Evolutionary conservation across 2,888 invertebrate species (phyloP), one percentile per base, ranked within the genome.

Genomic region (Caenorhabditis sp.): DNA sequence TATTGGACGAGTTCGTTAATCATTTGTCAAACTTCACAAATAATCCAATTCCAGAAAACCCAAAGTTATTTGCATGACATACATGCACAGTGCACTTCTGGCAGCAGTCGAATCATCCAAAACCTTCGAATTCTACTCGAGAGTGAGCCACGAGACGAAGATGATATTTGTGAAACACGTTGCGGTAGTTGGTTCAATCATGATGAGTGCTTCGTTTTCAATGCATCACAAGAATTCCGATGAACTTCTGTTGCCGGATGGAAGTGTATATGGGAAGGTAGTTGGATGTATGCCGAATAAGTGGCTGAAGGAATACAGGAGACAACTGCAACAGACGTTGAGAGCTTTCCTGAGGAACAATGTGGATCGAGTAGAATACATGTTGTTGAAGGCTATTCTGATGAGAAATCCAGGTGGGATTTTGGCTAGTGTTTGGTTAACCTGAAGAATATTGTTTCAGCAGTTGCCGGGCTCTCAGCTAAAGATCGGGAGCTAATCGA

Each of bases 291-390:
- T 68, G 58, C 24, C 49, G 1, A 19, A 28, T 5, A 51, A 64
- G 12, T 22, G 26, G n/a, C 28, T 49, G 28, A 19, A 19, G 38
- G 44, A 47, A 19, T 76, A 76, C 16, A 47, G 28, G 14, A 24
- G 16, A 47, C 68, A 76, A 26, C n/a, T 76, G 5, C 68, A 76
- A 38, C 59, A 76, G 16, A 76, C 68, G 22, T 51, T 76, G 38
- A 28, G 44, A 10, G 76, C 68, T 6, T 76, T 76, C 22, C 22
- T 76, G 51, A 68, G 68, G 19, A 76, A 59, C 26, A 76, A 68
- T 31, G 76, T 76, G n/a, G 76, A 76, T 41, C 68, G 76, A 1
- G 66, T 76, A 0, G 76, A 76, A 19, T 76, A 76, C 51, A 76
- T 76, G 68, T 16, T 76, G 1, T 24, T 76, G 59, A 76, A 76